Evolutionary conservation across 2,888 invertebrate genomes (phyloP), one percentile per base, ranked within the genome.

Genomic region (Beris morrisii): DNA sequence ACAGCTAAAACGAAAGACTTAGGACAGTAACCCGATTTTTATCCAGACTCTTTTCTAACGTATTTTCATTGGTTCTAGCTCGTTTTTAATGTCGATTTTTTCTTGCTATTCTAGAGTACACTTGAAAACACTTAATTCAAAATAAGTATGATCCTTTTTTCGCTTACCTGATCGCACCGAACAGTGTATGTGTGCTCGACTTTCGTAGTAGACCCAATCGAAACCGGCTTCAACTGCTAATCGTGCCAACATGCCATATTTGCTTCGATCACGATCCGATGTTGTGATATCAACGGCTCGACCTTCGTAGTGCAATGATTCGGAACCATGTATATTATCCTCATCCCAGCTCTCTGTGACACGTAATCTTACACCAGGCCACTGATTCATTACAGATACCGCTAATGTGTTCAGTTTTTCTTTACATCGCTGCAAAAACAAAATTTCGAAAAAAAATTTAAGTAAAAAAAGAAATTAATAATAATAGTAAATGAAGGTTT

Each of bases 141-240:
- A 48, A 48, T 15, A 48, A 4, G 2, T 3, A 48, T 15, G 12
- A 48, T 15, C 48, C 5, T 15, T 6, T 11, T 46, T 1, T 46
- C 46, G 79, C 84, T 82, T 85, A 97, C 97, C 97, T 86, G 97
- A 95, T 84, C 95, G 96, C 70, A 97, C 97, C 69, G 96, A 96
- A 82, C 95, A 96, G 83, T 97, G 97, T 75, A 97, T 95, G 81
- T 97, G 94, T 13, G 92, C 90, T 73, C 95, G 86, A 78, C 93
- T 93, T 82, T 96, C 95, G 80, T 96, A 97, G 84, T 92, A 95
- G 70, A 97, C 97, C 96, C 96, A 97, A 84, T 97, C 97, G 85
- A 97, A 97, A 75, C 97, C 97, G 31, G 97, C 96, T 81, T 97
- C 95, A 68, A 95, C 94, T 0, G 97, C 97, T 66, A 97, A 85